These are phyloP conservation scores for Illadopsis cleaveri DNA, from an alignment of 2,113 vertebrate species.

Conservation along the genomic window DNA sequence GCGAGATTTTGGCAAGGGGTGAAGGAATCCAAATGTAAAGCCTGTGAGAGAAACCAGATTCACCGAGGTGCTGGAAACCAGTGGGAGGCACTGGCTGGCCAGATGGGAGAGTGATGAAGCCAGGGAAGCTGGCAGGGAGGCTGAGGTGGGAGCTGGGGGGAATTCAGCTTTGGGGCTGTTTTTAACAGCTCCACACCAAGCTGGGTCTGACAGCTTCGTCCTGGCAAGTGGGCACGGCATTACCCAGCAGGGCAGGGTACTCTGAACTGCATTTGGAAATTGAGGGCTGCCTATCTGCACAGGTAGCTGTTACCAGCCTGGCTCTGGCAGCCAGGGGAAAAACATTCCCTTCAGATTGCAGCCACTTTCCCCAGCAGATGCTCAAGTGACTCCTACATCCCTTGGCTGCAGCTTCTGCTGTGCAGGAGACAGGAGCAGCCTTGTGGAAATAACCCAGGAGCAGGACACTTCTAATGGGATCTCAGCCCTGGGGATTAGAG, in stretches of 20 bases:
- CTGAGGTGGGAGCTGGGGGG: neutral
- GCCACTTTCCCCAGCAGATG: neutral
- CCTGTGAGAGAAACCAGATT: neutral
- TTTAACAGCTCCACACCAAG: neutral
- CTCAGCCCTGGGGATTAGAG: neutral
- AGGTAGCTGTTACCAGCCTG: neutral
- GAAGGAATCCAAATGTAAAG: neutral
- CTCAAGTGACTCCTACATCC: neutral
- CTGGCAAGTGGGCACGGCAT: neutral
- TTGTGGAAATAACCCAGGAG: neutral
- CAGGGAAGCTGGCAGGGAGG: neutral
- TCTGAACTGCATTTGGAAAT: neutral
- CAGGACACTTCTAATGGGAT: neutral
- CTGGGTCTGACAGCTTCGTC: neutral
- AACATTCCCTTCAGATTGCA: fast-evolving
- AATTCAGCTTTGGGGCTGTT: neutral
- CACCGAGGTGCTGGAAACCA: neutral
- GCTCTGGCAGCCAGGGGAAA: neutral
- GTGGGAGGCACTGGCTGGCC: neutral
- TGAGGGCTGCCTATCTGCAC: neutral
- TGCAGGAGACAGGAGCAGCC: neutral
- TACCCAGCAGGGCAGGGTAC: neutral
- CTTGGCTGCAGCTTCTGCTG: neutral
- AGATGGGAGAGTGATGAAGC: neutral
- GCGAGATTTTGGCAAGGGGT: fast-evolving